Conservation (phyloP, 2,113 vertebrate genomes). For the Mormoops blainvillei region DNA sequence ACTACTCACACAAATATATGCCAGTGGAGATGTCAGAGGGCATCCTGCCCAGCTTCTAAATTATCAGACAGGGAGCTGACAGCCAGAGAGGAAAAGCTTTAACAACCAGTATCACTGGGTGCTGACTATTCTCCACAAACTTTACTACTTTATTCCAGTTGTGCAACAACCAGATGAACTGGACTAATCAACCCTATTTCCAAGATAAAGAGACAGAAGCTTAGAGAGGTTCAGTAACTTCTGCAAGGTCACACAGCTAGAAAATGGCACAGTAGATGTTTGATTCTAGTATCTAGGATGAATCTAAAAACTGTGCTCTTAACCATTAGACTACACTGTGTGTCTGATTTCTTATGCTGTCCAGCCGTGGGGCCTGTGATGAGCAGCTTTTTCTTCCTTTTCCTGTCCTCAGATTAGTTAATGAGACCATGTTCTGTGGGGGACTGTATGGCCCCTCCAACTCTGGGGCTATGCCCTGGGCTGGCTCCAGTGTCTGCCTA, state of each 20-base stretch:
- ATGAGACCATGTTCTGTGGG: background rate
- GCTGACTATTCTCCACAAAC: background rate
- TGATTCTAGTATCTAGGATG: background rate
- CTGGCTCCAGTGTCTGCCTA: background rate
- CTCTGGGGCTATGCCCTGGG: background rate
- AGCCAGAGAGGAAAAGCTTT: background rate
- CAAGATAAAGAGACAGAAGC: background rate
- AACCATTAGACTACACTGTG: background rate
- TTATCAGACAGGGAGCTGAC: conserved; percentile 11
- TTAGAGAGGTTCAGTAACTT: conserved; percentile 29
- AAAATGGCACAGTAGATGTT: conserved; percentile 7
- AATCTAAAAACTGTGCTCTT: background rate
- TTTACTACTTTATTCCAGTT: conserved; percentile 6
- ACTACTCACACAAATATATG: conserved; percentile 23
- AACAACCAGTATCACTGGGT: background rate
- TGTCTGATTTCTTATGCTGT: background rate
- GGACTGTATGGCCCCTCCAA: background rate
- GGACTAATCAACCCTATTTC: background rate
- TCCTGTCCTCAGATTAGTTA: conserved; percentile 3
- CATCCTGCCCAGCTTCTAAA: background rate
- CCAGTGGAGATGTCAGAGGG: conserved; percentile 30
- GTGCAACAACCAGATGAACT: background rate
- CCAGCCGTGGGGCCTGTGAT: background rate
- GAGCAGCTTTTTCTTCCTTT: background rate
- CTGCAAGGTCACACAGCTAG: background rate